Base-by-base conservation (phyloP, 92 coral and sea anemone species). In the Heteractis magnifica region DNA sequence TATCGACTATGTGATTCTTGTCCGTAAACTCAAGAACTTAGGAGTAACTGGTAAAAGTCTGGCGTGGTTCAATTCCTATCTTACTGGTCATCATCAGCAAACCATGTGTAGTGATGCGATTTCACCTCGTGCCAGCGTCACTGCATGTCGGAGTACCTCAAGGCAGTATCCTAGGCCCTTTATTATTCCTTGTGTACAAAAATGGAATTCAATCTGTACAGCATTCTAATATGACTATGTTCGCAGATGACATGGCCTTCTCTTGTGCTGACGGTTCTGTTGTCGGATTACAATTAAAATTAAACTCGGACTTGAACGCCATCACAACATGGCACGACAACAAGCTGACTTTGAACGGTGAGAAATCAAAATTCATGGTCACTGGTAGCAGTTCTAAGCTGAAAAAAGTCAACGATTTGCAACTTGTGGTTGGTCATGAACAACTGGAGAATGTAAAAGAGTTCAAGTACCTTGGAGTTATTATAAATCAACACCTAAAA, bases 211-310 rank as follows among this genome's bases (percentile, higher is more conserved):
- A 85, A 56, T 79, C 88, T n/a, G 64, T 78, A 20, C 78, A 85
- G 18, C 78, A 49, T 50, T 78, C 88, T 20, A 79, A 79, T 72
- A 86, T 86, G 86, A 81, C 87, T 13, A 73, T 86, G 76, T 81
- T 86, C 74, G 86, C 86, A 53, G 89, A 86, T 86, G 86, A 86
- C 26, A 81, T 86, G 89, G 89, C 78, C 11, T 86, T 86, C 65
- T 86, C 81, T 16, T 86, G 86, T 59, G 81, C 51, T 51, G 89
- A 74, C 72, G 79, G 49, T 52, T 80, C 86, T 56, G 71, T 59
- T 51, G 20, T 44, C 71, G 75, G 71, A 52, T 26, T 80, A 79
- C 80, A 86, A 86, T 71, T n/a, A 50, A 86, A 80, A 41, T 86
- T 79, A 34, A 34, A 86, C 62, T 13, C 23, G 13, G 86, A 86